Base-by-base conservation (phyloP, 53 echinoderm and acorn worm species). In the Astropecten irregularis region DNA sequence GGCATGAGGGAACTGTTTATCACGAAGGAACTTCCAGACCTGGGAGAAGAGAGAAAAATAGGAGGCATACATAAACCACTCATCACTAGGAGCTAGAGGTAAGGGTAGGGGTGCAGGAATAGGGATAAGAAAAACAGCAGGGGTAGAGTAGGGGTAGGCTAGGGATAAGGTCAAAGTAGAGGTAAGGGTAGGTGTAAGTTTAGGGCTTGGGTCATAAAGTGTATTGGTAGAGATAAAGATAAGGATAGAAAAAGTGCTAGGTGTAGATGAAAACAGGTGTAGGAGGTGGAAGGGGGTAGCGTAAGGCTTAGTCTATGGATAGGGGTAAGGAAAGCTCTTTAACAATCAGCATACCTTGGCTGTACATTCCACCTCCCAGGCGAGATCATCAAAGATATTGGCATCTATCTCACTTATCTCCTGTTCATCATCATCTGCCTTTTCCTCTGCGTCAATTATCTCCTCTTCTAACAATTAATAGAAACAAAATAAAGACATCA, bases 281-380 rank as follows among this genome's bases (percentile, higher is more conserved):
- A n/a, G n/a, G n/a, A n/a, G n/a, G n/a, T n/a, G n/a, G n/a, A n/a
- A n/a, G n/a, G n/a, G n/a, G n/a, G n/a, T n/a, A n/a, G n/a, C n/a
- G n/a, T n/a, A n/a, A n/a, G n/a, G n/a, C n/a, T n/a, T n/a, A n/a
- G n/a, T n/a, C n/a, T n/a, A n/a, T n/a, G n/a, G n/a, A n/a, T n/a
- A n/a, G n/a, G n/a, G n/a, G n/a, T 44, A 13, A 44, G 44, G 44
- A 33, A 2, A 0, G 0, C 4, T 2, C 31, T 62, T 29, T 33
- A 18, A 15, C 27, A 29, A 65, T 18, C 65, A 0, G 22, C 4
- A 21, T 15, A 76, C 76, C 65, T 72, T 73, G n/a, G 89, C 83
- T 3, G 89, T 89, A 52, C 89, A 89, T 46, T 89, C 89, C 26
- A 89, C 89, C 51, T 89, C 89, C 89, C 89, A 89, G 29, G 37